Evolutionary conservation across 1,140 invertebrate genomes (phyloP).

Genomic region (Uloborus diversus): DNA sequence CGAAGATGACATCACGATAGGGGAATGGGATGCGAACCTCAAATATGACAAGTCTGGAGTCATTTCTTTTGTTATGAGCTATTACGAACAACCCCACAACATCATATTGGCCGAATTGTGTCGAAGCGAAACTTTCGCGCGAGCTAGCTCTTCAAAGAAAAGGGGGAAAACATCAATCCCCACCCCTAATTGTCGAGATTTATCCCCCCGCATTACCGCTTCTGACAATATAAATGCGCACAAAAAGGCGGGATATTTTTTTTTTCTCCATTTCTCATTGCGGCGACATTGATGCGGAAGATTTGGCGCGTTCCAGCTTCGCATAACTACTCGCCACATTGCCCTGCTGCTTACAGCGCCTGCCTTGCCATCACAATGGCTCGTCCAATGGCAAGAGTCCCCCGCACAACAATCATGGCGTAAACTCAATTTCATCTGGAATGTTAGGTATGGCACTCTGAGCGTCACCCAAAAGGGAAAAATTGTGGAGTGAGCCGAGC

Average conservation of each 20-base stretch:
- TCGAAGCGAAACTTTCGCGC: neutral
- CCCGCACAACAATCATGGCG: constrained; percentile 25
- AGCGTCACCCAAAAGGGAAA: constrained; percentile 8
- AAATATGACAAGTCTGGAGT: constrained; percentile 6
- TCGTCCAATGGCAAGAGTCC: neutral
- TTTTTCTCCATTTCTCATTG: neutral
- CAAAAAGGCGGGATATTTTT: constrained; percentile 26
- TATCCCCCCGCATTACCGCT: constrained; percentile 5
- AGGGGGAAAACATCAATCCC: neutral
- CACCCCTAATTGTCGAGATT: constrained; percentile 21
- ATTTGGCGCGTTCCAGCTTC: neutral
- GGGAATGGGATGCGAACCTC: too few species aligned
- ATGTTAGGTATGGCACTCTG: constrained; percentile 24
- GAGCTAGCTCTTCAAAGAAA: neutral
- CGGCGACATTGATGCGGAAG: neutral
- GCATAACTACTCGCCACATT: neutral
- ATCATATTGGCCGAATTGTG: neutral
- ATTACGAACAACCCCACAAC: constrained; percentile 10
- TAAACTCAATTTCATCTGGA: constrained; percentile 46
- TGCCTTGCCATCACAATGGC: neutral
- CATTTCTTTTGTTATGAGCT: constrained; percentile 15
- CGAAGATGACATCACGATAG: too few species aligned
- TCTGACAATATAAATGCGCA: neutral
- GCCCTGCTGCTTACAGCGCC: neutral
- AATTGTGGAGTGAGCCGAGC: neutral